Percentiles rank a stretch among this genome's conserved stretches.
These are phyloP conservation scores for Drosophila fungiperda DNA, from an alignment of 2,888 invertebrate genomes.

Conservation along the genomic window DNA sequence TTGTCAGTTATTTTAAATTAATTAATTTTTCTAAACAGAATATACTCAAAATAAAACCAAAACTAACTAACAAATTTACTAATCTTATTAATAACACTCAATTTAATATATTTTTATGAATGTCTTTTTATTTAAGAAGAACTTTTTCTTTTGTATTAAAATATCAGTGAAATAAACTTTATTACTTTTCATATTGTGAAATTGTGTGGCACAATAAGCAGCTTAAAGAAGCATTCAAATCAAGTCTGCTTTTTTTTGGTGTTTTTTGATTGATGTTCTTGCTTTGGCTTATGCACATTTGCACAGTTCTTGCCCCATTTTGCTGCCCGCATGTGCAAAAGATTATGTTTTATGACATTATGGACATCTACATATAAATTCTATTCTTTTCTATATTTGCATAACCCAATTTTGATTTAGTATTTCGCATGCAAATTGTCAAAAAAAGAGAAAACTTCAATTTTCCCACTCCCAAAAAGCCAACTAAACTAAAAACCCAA, in stretches of 20 bases:
- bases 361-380: not conserved
- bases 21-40: not conserved
- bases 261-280: not conserved
- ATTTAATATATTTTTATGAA: not conserved
- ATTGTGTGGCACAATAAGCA: not conserved
- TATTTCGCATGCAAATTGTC: slow-evolving; percentile 57
- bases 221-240: not conserved
- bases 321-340: not conserved
- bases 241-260: not conserved
- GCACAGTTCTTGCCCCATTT: not conserved
- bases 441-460: slow-evolving; percentile 24
- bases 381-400: slow-evolving; percentile 29
- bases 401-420: slow-evolving; percentile 61
- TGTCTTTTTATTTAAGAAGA: not conserved
- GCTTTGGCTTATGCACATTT: not conserved
- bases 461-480: not conserved
- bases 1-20: not conserved
- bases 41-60: not conserved
- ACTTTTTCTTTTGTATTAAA: not conserved
- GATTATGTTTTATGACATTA: slow-evolving; percentile 6
- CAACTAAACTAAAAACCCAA: slow-evolving; percentile 5
- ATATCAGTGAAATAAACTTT: not conserved
- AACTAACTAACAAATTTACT: not conserved
- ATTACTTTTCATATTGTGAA: not conserved
- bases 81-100: not conserved